Evolutionary conservation across 2,888 invertebrate genomes (phyloP).

Genomic region (Hemaris fuciformis): DNA sequence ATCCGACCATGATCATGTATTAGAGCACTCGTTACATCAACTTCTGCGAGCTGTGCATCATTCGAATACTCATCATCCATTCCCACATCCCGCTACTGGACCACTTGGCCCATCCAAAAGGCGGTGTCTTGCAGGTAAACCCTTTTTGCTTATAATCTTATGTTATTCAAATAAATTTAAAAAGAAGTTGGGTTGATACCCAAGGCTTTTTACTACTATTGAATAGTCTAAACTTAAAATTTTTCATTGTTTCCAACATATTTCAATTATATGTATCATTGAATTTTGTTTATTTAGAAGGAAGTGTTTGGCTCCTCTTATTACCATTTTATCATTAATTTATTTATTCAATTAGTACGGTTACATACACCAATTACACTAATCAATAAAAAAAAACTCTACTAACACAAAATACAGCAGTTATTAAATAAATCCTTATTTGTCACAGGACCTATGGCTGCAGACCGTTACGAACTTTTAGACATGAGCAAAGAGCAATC

Average conservation of each 20-base stretch:
- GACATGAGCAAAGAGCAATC: slow-evolving; percentile 96
- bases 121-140: slow-evolving; percentile 89
- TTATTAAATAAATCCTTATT: background rate
- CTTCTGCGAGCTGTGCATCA: slow-evolving; percentile 95
- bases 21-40: slow-evolving; percentile 98
- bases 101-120: slow-evolving; percentile 96
- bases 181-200: background rate
- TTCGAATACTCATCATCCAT: slow-evolving; percentile 95
- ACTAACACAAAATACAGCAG: background rate
- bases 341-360: too few species aligned
- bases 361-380: too few species aligned
- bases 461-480: slow-evolving; percentile 91
- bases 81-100: slow-evolving; percentile 97
- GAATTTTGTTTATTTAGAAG: too few species aligned
- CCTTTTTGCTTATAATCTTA: too few species aligned
- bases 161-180: too few species aligned
- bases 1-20: slow-evolving; percentile 96
- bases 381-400: too few species aligned
- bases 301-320: too few species aligned
- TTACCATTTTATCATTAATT: too few species aligned
- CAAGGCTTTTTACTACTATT: too few species aligned
- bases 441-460: slow-evolving; percentile 89
- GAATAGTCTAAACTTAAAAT: background rate
- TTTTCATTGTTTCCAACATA: background rate
- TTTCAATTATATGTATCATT: too few species aligned